Evolutionary conservation across 2,797 vertebrate species (phyloP).

Genomic region (Scleropages formosus): DNA sequence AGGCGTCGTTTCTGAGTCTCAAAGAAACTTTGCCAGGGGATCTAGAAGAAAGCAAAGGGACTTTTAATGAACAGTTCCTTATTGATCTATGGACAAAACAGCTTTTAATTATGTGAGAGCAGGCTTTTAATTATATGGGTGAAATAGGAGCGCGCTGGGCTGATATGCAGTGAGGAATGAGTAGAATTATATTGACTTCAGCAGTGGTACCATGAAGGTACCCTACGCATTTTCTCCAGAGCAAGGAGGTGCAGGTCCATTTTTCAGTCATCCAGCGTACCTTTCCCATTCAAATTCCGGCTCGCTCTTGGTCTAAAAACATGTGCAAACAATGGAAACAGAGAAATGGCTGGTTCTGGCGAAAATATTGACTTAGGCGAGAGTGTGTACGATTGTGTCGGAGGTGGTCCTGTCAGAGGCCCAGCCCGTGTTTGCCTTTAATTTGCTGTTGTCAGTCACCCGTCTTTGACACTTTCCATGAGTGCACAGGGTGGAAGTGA

Average conservation of each 20-base stretch:
- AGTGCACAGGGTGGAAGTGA: slow-evolving; percentile 30
- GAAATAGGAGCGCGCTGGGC: slow-evolving; percentile 60
- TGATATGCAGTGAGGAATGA: slow-evolving; percentile 57
- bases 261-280: background rate
- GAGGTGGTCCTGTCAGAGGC: slow-evolving; percentile 18
- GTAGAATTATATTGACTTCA: slow-evolving; percentile 62
- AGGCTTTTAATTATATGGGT: slow-evolving; percentile 68
- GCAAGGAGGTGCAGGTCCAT: background rate
- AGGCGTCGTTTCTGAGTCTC: slow-evolving; percentile 43
- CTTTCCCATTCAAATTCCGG: background rate
- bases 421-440: slow-evolving; percentile 41
- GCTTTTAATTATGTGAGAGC: slow-evolving; percentile 71
- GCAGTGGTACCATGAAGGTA: slow-evolving; percentile 28
- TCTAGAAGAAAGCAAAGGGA: slow-evolving; percentile 58
- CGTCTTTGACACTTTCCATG: slow-evolving; percentile 25
- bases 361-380: slow-evolving; percentile 33
- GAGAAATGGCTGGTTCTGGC: slow-evolving; percentile 33
- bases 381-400: slow-evolving; percentile 19
- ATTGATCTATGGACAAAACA: slow-evolving; percentile 77
- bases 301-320: too few species aligned
- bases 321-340: background rate
- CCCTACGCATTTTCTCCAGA: background rate
- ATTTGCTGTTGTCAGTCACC: slow-evolving; percentile 50
- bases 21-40: slow-evolving; percentile 47
- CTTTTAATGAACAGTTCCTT: slow-evolving; percentile 70